Base-by-base conservation (phyloP, 1,140 invertebrate genomes). In the Drosophila insularis region DNA sequence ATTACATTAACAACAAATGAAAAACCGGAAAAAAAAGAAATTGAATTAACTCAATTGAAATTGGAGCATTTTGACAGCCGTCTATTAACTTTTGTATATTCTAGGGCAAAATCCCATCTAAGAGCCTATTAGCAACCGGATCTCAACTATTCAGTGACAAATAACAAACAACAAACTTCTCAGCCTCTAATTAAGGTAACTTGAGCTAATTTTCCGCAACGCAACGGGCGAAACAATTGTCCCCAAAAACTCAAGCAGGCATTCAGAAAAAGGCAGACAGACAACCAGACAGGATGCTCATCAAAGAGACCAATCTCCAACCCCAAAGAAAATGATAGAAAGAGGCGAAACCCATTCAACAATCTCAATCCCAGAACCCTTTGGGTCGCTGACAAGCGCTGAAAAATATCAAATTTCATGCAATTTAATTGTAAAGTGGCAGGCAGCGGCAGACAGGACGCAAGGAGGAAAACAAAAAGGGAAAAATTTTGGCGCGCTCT, bases 371-470 rank as follows among this genome's bases (percentile, higher is more conserved):
- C 35, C 21, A 53, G 68, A 78, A 80, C 69, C 80, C 77, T 87
- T 77, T 75, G 31, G 13, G 53, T 59, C 58, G 67, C 56, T 75
- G 82, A 87, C 79, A 81, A 62, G 64, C 79, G 74, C 64, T 68
- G 68, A 82, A 89, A 87, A 87, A 89, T 87, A 87, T 87, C 80
- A 89, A 87, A 89, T 87, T 87, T 89, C 84, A 87, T 84, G 84
- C 84, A 84, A 84, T 87, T 89, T 89, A 82, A 87, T 89, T 87
- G 68, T 78, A 69, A 67, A 89, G 75, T 82, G 78, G 84, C 68
- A 69, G 71, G 6, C 43, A 50, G 32, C 27, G 27, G 27, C 27
- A 27, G 27, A 27, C 5, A 35, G 32, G 32, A 35, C 32, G 64
- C 71, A 76, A 58, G 70, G 65, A 8, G 35, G 67, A 46, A 32